phyloP scores from a whole-genome alignment of 2,888 invertebrate genomes.

The Hermaeophaga mercurialis region DNA sequence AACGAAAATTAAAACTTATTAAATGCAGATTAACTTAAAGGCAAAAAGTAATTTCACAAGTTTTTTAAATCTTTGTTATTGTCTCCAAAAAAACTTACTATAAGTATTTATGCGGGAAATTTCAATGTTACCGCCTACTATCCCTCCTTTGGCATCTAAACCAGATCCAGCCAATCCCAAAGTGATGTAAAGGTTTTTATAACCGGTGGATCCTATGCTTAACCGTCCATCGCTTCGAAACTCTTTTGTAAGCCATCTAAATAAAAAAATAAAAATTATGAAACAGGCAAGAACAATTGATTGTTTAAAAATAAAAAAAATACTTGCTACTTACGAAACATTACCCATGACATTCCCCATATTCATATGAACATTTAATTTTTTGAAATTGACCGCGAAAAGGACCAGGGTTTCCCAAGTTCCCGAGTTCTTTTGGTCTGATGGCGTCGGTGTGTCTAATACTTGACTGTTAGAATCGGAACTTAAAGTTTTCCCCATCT shows the following conservation, averaged over 20 bases:
- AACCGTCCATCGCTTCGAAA: slow-evolving; percentile 90
- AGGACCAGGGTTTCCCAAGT: slow-evolving; percentile 96
- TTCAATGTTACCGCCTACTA: slow-evolving; percentile 95
- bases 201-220: slow-evolving; percentile 92
- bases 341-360: slow-evolving; percentile 99
- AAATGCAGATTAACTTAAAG: too few species aligned
- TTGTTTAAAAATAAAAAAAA: too few species aligned
- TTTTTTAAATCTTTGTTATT: background rate
- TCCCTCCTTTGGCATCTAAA: slow-evolving; percentile 95
- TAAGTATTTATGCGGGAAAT: slow-evolving; percentile 87
- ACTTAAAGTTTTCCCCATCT: slow-evolving; percentile 63
- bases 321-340: slow-evolving; percentile 65
- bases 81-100: slow-evolving; percentile 66
- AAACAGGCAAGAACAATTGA: too few species aligned
- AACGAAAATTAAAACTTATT: too few species aligned
- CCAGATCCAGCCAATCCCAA: slow-evolving; percentile 88
- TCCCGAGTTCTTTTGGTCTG: slow-evolving; percentile 69
- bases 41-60: too few species aligned
- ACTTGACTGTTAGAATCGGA: slow-evolving; percentile 56
- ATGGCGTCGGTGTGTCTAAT: slow-evolving; percentile 63
- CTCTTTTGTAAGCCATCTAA: slow-evolving; percentile 88
- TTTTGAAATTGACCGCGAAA: slow-evolving; percentile 94
- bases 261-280: slow-evolving; percentile 19
- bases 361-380: slow-evolving; percentile 96
- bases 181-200: slow-evolving; percentile 90